Evolutionary conservation across 2,888 invertebrate species (phyloP).

Genomic region (Lasiommata megera): DNA sequence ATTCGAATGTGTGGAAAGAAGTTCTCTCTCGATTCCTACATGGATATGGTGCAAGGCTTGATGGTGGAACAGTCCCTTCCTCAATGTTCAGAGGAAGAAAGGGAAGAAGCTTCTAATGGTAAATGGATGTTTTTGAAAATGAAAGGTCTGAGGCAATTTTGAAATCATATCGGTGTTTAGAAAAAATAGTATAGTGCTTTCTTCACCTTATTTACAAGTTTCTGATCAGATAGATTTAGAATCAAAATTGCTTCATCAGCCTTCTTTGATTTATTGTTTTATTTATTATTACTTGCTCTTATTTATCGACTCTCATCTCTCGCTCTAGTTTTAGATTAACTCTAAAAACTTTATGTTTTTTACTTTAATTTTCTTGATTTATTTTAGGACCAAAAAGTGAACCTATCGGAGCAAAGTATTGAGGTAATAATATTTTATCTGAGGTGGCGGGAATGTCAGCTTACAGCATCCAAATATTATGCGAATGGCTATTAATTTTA

Average conservation of each 20-base stretch:
- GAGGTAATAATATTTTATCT: constrained; percentile 46
- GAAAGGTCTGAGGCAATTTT: constrained; percentile 1
- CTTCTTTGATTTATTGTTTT: neutral
- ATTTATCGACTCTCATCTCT: neutral
- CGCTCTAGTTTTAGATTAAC: neutral
- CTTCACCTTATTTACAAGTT: neutral
- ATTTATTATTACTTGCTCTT: neutral
- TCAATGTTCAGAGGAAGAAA: constrained; percentile 78
- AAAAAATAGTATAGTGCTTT: neutral
- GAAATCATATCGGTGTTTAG: neutral
- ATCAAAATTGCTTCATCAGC: constrained; percentile 3
- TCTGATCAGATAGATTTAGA: neutral
- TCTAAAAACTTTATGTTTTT: neutral
- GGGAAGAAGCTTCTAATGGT: constrained; percentile 72
- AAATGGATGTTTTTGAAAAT: constrained; percentile 23
- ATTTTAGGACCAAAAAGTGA: constrained; percentile 63
- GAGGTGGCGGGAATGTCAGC: constrained; percentile 26
- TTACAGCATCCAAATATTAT: neutral
- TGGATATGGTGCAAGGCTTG: constrained; percentile 92
- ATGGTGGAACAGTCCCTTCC: constrained; percentile 80
- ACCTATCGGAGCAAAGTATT: constrained; percentile 49
- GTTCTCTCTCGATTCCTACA: constrained; percentile 93
- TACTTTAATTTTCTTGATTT: constrained; percentile 37
- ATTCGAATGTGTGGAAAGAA: constrained; percentile 95
- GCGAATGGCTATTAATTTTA: constrained; percentile 11